Conservation (phyloP, 2,888 invertebrate genomes). For the Drosophila stalkeri region DNA sequence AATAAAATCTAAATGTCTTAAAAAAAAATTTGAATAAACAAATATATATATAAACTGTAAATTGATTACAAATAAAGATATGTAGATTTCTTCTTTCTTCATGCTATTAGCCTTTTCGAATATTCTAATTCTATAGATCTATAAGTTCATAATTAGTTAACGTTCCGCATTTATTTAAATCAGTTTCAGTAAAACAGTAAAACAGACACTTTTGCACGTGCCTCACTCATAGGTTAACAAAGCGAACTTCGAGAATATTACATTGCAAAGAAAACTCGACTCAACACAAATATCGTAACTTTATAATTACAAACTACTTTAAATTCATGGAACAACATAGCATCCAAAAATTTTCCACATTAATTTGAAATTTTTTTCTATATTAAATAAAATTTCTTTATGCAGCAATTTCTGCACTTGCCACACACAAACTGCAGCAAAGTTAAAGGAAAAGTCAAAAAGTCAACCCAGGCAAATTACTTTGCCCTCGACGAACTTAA, state of each 20-base stretch:
- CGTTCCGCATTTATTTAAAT: background rate
- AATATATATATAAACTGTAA: no score
- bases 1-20: no score
- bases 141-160: background rate
- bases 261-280: background rate
- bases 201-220: background rate
- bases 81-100: no score
- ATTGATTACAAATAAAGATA: no score
- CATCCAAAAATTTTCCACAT: background rate
- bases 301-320: background rate
- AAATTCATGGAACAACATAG: background rate
- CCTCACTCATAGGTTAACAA: background rate
- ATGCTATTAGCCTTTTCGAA: background rate
- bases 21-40: no score
- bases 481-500: slow-evolving; percentile 39
- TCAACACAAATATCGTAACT: background rate
- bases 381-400: slow-evolving; percentile 7
- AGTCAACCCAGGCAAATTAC: slow-evolving; percentile 48
- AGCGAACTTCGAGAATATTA: background rate
- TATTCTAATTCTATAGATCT: background rate
- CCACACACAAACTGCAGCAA: slow-evolving; percentile 21
- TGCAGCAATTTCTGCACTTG: slow-evolving; percentile 9
- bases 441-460: slow-evolving; percentile 36
- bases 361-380: background rate
- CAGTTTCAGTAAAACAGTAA: no score